phyloP scores from a whole-genome alignment of 2,888 invertebrate genomes.

The Eilema caniola region DNA sequence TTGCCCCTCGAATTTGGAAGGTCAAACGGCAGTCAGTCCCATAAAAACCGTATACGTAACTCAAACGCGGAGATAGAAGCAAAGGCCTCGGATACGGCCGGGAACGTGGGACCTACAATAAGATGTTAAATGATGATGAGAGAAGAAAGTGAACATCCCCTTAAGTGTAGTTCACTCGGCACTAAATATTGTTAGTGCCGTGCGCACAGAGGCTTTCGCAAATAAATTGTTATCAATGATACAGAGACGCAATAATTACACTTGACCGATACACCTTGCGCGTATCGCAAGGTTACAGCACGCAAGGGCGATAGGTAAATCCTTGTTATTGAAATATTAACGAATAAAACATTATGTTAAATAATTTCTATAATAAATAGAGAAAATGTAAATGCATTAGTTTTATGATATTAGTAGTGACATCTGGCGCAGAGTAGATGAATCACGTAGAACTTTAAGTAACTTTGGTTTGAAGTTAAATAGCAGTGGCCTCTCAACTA shows the following conservation, averaged over 20 bases:
- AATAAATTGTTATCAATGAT: conserved; percentile 53
- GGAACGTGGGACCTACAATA: too few species aligned
- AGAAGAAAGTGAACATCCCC: conserved; percentile 47
- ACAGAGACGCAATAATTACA: conserved; percentile 33
- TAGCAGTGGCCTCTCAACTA: conserved; percentile 37
- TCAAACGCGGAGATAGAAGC: too few species aligned
- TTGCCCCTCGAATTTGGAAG: too few species aligned
- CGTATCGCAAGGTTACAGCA: conserved; percentile 16
- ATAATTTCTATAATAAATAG: not conserved
- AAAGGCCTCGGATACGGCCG: too few species aligned
- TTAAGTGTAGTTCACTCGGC: conserved; percentile 76
- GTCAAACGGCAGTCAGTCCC: too few species aligned
- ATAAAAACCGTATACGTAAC: too few species aligned
- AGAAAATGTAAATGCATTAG: not conserved
- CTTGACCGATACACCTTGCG: conserved; percentile 32
- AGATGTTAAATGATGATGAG: too few species aligned
- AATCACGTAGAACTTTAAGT: not conserved
- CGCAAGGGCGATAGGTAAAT: conserved; percentile 35
- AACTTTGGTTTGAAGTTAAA: not conserved
- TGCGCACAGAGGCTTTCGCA: conserved; percentile 59
- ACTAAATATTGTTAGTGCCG: conserved; percentile 61
- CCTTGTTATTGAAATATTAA: not conserved
- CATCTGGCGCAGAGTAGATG: conserved; percentile 62
- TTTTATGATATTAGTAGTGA: conserved; percentile 42
- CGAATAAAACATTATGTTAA: not conserved